Evolutionary conservation across 2,113 vertebrate genomes (phyloP), one percentile per base, ranked within the genome.

Genomic region (Limnothrissa miodon): DNA sequence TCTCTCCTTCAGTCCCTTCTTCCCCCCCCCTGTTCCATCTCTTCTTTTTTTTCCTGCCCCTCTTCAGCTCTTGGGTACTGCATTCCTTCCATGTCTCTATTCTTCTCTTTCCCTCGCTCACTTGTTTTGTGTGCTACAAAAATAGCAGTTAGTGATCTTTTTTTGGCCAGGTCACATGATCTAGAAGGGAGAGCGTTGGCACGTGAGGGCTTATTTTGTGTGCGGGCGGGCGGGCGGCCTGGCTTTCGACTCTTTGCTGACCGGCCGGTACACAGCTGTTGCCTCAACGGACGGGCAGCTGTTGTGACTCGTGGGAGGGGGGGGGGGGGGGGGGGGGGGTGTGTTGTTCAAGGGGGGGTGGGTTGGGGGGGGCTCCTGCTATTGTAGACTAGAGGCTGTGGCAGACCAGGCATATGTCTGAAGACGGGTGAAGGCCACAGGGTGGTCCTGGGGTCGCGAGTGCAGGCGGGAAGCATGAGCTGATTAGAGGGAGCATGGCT

Each of bases 381-480:
- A 74, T 74, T n/a, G n/a, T n/a, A n/a, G n/a, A 74, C 36, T 74
- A 74, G 29, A 70, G 1, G 10, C 33, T 9, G n/a, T 25, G n/a
- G 25, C 59, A 66, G n/a, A n/a, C 59, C 25, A 10, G n/a, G 25
- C 62, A 70, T 1, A 33, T 74, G 66, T 5, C 13, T 4, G 2
- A 13, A 74, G 66, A 5, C 29, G 29, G 29, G 66, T 74, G 66
- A 74, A 74, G 66, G 66, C 36, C 33, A 13, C 80, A 39, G 81
- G 83, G 81, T 88, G 62, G 81, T 45, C 39, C 29, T 9, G 79
- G 36, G 80, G 81, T 33, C 78, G 42, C 83, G 78, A 59, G 70
- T 79, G 80, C 82, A 66, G 82, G n/a, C n/a, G n/a, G n/a, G n/a
- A 84, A 82, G 80, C 42, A 82, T 53, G 82, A 85, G 85, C 80